Evolutionary conservation across 2,888 invertebrate species (phyloP).

Genomic region (Oxyscelio sp.): DNA sequence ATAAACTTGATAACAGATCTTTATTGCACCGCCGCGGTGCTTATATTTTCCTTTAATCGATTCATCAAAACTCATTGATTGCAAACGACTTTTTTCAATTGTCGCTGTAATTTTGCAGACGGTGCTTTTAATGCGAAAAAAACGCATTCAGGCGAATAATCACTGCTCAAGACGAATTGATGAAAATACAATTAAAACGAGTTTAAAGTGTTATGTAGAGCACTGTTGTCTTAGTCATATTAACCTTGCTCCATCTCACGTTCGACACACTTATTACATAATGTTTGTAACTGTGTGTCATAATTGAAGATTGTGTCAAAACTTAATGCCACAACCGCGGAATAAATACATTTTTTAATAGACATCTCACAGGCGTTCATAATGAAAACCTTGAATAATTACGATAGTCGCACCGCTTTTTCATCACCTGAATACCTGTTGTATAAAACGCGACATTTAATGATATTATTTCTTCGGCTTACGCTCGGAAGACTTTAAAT

Average conservation of each 20-base stretch:
- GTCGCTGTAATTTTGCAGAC: not conserved
- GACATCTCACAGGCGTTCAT: slow-evolving; percentile 48
- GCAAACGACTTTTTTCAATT: slow-evolving; percentile 27
- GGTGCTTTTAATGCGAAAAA: slow-evolving; percentile 28
- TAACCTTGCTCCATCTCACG: slow-evolving; percentile 74
- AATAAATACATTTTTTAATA: slow-evolving; percentile 68
- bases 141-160: slow-evolving; percentile 4
- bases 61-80: slow-evolving; percentile 12
- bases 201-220: slow-evolving; percentile 18
- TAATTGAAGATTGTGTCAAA: slow-evolving; percentile 73
- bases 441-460: too few relatives aligned
- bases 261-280: slow-evolving; percentile 68
- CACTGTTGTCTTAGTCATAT: slow-evolving; percentile 37
- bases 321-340: slow-evolving; percentile 62
- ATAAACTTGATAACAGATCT: slow-evolving; percentile 42
- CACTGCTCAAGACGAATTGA: slow-evolving; percentile 17
- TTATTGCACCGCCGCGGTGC: slow-evolving; percentile 25
- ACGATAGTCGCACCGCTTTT: slow-evolving; percentile 51
- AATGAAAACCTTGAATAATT: slow-evolving; percentile 67
- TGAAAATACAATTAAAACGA: slow-evolving; percentile 24
- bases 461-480: too few relatives aligned
- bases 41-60: slow-evolving; percentile 40
- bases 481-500: too few relatives aligned
- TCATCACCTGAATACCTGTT: slow-evolving; percentile 34
- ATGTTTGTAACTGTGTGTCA: slow-evolving; percentile 64